Percentiles rank a stretch among this genome's conserved stretches.
Conservation (phyloP, 2,888 invertebrate genomes). For the Rotaria socialis region DNA sequence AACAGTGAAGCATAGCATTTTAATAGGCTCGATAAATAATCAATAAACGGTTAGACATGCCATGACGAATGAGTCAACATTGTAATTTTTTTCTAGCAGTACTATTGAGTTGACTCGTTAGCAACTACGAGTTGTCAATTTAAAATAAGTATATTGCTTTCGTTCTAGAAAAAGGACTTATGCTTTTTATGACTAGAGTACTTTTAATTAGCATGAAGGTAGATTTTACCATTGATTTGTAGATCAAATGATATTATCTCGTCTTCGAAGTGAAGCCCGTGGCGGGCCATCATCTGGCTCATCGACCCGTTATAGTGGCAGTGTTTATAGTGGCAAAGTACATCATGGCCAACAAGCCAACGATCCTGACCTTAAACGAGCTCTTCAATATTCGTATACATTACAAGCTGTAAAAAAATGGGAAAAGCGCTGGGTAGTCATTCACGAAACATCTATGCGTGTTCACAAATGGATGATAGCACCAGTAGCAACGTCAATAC, state of each 20-base stretch:
- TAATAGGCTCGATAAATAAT: no score
- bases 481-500: neutral
- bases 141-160: neutral
- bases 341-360: neutral
- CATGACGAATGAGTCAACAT: neutral
- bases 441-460: slow-evolving; percentile 23
- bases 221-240: neutral
- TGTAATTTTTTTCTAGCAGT: neutral
- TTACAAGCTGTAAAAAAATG: neutral
- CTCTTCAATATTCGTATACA: neutral
- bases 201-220: no score
- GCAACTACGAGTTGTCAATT: neutral
- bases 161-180: no score
- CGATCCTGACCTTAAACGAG: slow-evolving; percentile 28
- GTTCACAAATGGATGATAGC: slow-evolving; percentile 26
- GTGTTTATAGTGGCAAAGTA: neutral
- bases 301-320: neutral
- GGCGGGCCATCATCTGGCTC: neutral
- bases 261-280: slow-evolving; percentile 20
- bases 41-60: no score
- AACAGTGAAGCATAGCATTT: no score
- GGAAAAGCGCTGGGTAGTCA: slow-evolving; percentile 22
- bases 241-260: slow-evolving; percentile 19
- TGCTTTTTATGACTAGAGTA: no score
- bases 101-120: neutral